A percentile compares a stretch with the other conserved stretches of the same genome.
These are phyloP conservation scores for Nannobrachium achirus DNA, from an alignment of 2,113 vertebrate genomes.

Conservation along the genomic window DNA sequence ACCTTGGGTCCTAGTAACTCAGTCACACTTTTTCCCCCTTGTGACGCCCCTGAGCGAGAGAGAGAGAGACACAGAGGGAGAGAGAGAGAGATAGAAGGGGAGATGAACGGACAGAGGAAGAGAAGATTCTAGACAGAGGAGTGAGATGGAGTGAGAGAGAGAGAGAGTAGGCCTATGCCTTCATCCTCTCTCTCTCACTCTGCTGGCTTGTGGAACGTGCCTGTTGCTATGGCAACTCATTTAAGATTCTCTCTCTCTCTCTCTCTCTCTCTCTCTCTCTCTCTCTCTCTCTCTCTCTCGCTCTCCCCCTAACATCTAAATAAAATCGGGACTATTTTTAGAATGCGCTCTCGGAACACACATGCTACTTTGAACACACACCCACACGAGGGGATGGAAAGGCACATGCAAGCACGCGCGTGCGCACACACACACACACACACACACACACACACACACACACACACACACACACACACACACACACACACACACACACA, in stretches of 20 bases:
- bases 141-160: slow-evolving; percentile 14
- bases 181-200: slow-evolving; percentile 57
- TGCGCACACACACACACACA: slow-evolving; percentile 10
- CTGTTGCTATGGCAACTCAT: slow-evolving; percentile 81
- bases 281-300: background rate
- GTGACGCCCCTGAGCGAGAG: slow-evolving; percentile 19
- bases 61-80: background rate
- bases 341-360: slow-evolving; percentile 52
- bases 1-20: too few relatives aligned
- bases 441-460: slow-evolving; percentile 10
- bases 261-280: slow-evolving; percentile 24
- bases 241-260: slow-evolving; percentile 46
- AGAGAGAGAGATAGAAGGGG: background rate
- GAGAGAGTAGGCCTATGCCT: slow-evolving; percentile 43
- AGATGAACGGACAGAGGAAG: background rate
- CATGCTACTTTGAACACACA: slow-evolving; percentile 44
- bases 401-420: slow-evolving; percentile 1
- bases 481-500: background rate
- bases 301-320: slow-evolving; percentile 69
- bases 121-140: slow-evolving; percentile 1
- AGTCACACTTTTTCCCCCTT: too few relatives aligned
- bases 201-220: slow-evolving; percentile 68
- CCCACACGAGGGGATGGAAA: background rate
- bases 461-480: background rate
- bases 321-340: slow-evolving; percentile 80